Base-by-base conservation (phyloP, 2,888 invertebrate genomes). In the Philopedon plagiatum region DNA sequence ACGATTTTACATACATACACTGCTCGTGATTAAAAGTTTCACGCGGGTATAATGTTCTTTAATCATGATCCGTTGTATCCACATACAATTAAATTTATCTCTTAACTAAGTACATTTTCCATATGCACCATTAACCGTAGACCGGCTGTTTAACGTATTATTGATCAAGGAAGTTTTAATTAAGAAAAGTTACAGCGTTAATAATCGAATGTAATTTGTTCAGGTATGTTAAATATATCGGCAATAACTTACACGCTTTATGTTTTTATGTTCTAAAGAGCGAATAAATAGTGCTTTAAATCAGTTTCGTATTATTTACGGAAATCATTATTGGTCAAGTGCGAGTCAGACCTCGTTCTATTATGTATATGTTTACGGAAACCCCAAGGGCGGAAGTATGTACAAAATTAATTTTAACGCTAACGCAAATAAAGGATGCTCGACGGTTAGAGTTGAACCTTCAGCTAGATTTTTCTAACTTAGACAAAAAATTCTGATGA, bases 121-220 rank as follows among this genome's bases (percentile, higher is more conserved):
- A 41, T 41, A 15, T 41, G 41, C 41, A 15, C 18, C 41, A 15
- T 41, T 41, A 41, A 41, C 18, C 18, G 4, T 15, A 15, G 41
- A 41, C 7, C 9, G 15, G 5, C 41, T 41, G 41, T 7, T 41
- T 15, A 18, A 41, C 41, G 15, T 41, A 15, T 41, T 15, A 32
- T 64, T 64, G 18, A 54, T 29, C 54, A 39, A 62, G 44, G 62
- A 64, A 32, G 46, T 37, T 54, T 64, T 63, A 64, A 64, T 64
- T 54, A 64, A 5, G 13, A 13, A 21, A 19, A 37, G 39, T 2
- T 13, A 18, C 9, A 23, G 46, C 23, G 23, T 46, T 37, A 29
- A 63, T 63, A 63, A 63, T 63, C 34, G 21, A 34, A 34, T 32
- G 51, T 46, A 54, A 39, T 64, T 64, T 54, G 54, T 39, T 54